A percentile compares a stretch with the other conserved stretches of the same genome.
Conservation (phyloP, 2,888 invertebrate genomes). For the Nomada fabriciana region DNA sequence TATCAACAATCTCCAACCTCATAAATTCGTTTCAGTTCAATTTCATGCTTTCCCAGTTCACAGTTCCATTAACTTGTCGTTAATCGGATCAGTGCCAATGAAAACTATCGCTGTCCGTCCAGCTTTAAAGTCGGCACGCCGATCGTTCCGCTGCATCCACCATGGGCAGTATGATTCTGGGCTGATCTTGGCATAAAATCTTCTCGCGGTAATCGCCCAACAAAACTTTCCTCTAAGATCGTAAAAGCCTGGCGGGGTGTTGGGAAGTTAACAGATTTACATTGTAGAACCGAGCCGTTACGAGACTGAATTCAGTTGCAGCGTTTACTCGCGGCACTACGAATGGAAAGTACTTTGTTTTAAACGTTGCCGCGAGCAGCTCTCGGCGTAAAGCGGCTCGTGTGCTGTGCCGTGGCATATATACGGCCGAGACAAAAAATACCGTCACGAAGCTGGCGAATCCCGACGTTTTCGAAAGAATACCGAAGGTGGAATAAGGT, state of each 20-base stretch:
- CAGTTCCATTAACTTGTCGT: too few species aligned
- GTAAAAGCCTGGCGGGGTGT: conserved; percentile 36
- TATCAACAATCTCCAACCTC: too few species aligned
- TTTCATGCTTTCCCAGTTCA: too few species aligned
- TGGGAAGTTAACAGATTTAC: conserved; percentile 58
- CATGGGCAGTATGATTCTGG: conserved; percentile 2
- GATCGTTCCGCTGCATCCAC: background rate
- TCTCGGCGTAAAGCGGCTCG: conserved; percentile 28
- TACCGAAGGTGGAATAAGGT: conserved; percentile 48
- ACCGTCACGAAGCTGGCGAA: conserved; percentile 22
- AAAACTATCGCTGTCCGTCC: background rate
- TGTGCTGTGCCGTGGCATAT: conserved; percentile 31
- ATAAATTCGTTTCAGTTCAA: too few species aligned
- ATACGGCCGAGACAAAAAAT: conserved; percentile 20
- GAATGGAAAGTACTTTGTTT: conserved; percentile 60
- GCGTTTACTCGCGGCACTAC: conserved; percentile 43
- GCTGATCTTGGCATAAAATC: conserved; percentile 24
- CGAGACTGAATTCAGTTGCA: conserved; percentile 46
- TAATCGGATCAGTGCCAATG: background rate
- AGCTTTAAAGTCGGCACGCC: background rate
- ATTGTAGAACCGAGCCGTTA: conserved; percentile 26
- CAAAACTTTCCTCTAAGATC: conserved; percentile 39
- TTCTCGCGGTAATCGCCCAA: conserved; percentile 33
- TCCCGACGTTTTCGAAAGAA: conserved; percentile 28
- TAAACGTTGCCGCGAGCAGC: conserved; percentile 53